Conservation (phyloP, 2,113 vertebrate species). For the Lates calcarifer region DNA sequence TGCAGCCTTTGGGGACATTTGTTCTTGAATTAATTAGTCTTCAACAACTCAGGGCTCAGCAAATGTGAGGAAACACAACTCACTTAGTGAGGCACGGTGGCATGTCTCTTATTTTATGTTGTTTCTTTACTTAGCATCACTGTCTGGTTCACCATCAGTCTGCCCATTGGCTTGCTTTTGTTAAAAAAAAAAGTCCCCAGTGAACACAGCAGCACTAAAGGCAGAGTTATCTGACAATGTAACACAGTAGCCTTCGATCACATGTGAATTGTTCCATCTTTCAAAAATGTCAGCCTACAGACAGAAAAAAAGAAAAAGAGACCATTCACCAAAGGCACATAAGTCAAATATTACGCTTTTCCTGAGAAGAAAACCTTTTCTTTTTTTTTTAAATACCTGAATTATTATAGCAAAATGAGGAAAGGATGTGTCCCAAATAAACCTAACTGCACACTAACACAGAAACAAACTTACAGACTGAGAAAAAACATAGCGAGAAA, state of each 20-base stretch:
- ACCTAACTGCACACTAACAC: not conserved
- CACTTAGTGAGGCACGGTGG: slow-evolving; percentile 37
- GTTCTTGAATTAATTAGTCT: slow-evolving; percentile 85
- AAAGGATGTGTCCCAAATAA: slow-evolving; percentile 13
- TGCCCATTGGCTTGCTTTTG: slow-evolving; percentile 49
- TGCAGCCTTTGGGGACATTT: slow-evolving; percentile 83
- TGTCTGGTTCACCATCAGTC: slow-evolving; percentile 46
- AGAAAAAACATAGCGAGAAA: slow-evolving; percentile 13
- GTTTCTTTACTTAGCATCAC: slow-evolving; percentile 33
- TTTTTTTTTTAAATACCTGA: not conserved
- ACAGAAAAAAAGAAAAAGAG: slow-evolving; percentile 14
- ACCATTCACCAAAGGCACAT: not conserved
- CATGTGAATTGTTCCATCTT: slow-evolving; percentile 51
- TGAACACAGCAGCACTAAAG: slow-evolving; percentile 38
- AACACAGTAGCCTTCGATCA: slow-evolving; percentile 44
- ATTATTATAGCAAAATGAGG: slow-evolving; percentile 4
- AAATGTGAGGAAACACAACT: slow-evolving; percentile 71
- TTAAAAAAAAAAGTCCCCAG: slow-evolving; percentile 48
- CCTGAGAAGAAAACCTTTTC: not conserved
- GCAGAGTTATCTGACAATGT: slow-evolving; percentile 49
- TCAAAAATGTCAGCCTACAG: slow-evolving; percentile 42
- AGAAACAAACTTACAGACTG: slow-evolving; percentile 25
- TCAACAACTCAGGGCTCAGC: slow-evolving; percentile 70
- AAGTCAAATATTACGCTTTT: slow-evolving; percentile 21
- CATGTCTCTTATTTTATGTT: slow-evolving; percentile 43